These are phyloP conservation scores for Crax fasciolata DNA, from an alignment of 2,797 vertebrate species.

Conservation along the genomic window DNA sequence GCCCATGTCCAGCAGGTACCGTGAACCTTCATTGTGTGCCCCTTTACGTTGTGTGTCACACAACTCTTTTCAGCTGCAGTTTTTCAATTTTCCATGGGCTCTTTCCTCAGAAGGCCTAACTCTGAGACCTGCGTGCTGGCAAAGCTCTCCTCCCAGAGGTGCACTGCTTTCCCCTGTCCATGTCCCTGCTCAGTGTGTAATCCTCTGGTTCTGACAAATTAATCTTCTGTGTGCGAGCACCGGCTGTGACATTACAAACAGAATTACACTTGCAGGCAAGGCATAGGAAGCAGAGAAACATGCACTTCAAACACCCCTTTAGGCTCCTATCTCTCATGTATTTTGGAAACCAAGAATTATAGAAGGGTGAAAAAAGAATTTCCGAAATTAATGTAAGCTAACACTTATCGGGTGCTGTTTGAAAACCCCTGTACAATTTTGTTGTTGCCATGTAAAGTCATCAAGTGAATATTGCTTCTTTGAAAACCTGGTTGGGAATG, in stretches of 20 bases:
- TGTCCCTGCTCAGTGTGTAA: slow-evolving; percentile 43
- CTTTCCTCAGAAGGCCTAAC: neutral
- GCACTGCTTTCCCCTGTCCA: neutral
- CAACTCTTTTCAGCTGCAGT: neutral
- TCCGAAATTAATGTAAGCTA: neutral
- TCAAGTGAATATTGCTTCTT: neutral
- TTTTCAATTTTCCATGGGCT: neutral
- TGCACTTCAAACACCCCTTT: neutral
- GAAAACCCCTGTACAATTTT: neutral
- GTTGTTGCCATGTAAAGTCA: neutral
- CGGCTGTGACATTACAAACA: slow-evolving; percentile 27
- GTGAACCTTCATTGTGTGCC: too few relatives aligned
- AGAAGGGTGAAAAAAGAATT: neutral
- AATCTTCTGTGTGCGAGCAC: slow-evolving; percentile 1
- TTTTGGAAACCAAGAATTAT: too few relatives aligned
- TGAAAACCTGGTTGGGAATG: neutral
- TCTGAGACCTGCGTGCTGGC: neutral
- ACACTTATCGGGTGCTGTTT: neutral
- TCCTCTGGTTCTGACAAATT: slow-evolving; percentile 61
- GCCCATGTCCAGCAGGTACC: neutral
- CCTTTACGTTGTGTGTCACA: neutral
- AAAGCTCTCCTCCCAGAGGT: neutral
- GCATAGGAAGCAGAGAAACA: neutral
- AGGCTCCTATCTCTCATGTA: too few relatives aligned
- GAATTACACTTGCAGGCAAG: slow-evolving; percentile 29